These are phyloP conservation scores for Agapostemon virescens DNA, from an alignment of 2,888 invertebrate species.

Conservation along the genomic window DNA sequence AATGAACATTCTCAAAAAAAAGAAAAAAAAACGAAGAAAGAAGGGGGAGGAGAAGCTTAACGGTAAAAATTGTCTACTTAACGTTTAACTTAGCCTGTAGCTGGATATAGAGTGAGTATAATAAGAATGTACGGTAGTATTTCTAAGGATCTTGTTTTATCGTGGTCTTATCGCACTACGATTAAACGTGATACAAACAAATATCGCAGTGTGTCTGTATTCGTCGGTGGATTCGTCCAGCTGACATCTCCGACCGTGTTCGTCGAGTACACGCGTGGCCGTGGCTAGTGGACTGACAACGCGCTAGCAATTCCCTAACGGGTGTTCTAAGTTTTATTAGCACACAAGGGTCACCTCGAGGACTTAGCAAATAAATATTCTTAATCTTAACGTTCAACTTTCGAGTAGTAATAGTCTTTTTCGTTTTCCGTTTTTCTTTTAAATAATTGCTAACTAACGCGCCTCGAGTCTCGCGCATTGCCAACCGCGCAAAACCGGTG, in stretches of 20 bases:
- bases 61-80: slow-evolving; percentile 66
- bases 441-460: slow-evolving; percentile 54
- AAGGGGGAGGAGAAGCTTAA: slow-evolving; percentile 58
- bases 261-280: neutral
- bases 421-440: too few relatives aligned
- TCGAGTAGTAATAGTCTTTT: too few relatives aligned
- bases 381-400: slow-evolving; percentile 47
- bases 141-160: slow-evolving; percentile 30
- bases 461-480: slow-evolving; percentile 20
- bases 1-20: slow-evolving; percentile 37
- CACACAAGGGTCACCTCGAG: slow-evolving; percentile 32
- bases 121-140: slow-evolving; percentile 39
- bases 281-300: neutral
- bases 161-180: slow-evolving; percentile 18
- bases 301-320: neutral
- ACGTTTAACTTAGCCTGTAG: slow-evolving; percentile 52
- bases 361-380: slow-evolving; percentile 57
- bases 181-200: neutral
- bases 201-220: slow-evolving; percentile 10
- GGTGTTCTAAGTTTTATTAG: slow-evolving; percentile 34
- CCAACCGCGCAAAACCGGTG: slow-evolving; percentile 14
- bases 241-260: slow-evolving; percentile 8
- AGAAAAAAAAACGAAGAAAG: too few relatives aligned
- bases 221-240: neutral
- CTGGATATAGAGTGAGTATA: slow-evolving; percentile 51